These are phyloP conservation scores for Ochropleura plecta DNA, from an alignment of 2,888 invertebrate genomes.

Conservation along the genomic window DNA sequence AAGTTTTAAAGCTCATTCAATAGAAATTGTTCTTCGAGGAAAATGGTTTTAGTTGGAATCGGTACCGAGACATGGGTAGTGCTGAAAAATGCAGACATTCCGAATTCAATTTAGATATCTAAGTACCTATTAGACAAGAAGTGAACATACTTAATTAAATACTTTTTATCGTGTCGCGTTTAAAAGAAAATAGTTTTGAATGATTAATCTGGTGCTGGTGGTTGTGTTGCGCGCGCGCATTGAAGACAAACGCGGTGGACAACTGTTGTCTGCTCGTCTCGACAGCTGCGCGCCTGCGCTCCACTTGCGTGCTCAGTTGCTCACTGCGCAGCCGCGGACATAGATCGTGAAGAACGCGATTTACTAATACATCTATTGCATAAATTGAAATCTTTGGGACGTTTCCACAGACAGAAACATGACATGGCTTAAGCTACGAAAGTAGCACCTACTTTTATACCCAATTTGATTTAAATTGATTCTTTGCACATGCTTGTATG, in stretches of 20 bases:
- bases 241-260: conserved; percentile 85
- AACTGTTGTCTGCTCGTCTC: conserved; percentile 89
- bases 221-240: conserved; percentile 77
- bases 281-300: conserved; percentile 83
- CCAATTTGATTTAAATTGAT: not conserved
- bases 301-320: conserved; percentile 76
- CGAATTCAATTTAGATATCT: conserved; percentile 35
- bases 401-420: conserved; percentile 31
- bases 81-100: conserved; percentile 26
- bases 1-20: not conserved
- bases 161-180: conserved; percentile 65
- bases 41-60: not conserved
- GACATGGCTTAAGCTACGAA: conserved; percentile 15
- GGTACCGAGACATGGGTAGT: not conserved
- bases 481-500: too few species aligned
- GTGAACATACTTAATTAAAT: conserved; percentile 51
- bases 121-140: conserved; percentile 23
- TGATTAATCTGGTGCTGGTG: conserved; percentile 79
- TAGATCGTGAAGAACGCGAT: conserved; percentile 62
- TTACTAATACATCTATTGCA: conserved; percentile 48
- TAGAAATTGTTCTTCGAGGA: conserved; percentile 2
- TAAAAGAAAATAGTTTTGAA: conserved; percentile 77
- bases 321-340: conserved; percentile 55
- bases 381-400: conserved; percentile 38
- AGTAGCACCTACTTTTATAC: not conserved